Percentiles rank a stretch among this genome's conserved stretches.
Evolutionary conservation across 2,888 invertebrate species (phyloP).

Genomic region (Tromatobia lineatoria): DNA sequence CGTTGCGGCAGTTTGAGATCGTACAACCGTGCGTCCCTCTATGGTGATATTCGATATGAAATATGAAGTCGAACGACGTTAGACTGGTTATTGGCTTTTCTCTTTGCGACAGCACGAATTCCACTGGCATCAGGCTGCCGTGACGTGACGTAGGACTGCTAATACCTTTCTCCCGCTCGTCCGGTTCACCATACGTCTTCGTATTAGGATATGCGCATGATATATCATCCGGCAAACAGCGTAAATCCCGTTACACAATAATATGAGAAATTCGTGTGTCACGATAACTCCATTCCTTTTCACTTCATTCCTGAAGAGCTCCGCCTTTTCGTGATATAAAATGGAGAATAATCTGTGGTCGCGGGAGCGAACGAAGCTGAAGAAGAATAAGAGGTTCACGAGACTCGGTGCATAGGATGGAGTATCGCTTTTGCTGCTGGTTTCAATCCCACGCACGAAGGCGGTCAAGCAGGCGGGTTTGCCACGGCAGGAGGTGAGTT

Average conservation of each 20-base stretch:
- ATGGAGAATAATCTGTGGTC: constrained; percentile 42
- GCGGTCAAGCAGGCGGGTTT: constrained; percentile 54
- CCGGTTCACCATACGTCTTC: constrained; percentile 32
- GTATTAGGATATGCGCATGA: constrained; percentile 24
- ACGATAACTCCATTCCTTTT: constrained; percentile 67
- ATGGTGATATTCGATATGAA: constrained; percentile 74
- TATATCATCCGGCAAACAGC: constrained; percentile 21
- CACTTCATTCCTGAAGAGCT: constrained; percentile 40
- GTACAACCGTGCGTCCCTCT: constrained; percentile 71
- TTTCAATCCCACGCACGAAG: constrained; percentile 67
- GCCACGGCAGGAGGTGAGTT: constrained; percentile 64
- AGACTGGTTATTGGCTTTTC: constrained; percentile 73
- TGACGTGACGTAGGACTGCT: constrained; percentile 29
- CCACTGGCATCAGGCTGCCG: constrained; percentile 54
- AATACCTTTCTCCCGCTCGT: constrained; percentile 23
- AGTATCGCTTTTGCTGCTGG: constrained; percentile 57
- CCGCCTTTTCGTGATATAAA: constrained; percentile 66
- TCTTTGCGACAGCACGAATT: constrained; percentile 59
- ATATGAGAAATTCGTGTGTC: constrained; percentile 67
- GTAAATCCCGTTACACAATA: constrained; percentile 59
- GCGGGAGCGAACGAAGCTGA: constrained; percentile 52
- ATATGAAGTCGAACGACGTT: constrained; percentile 73
- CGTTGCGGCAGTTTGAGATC: constrained; percentile 78
- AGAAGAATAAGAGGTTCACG: constrained; percentile 67
- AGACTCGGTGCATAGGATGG: constrained; percentile 57